Evolutionary conservation across 2,888 invertebrate species (phyloP).

Genomic region (Cotesia congregata): DNA sequence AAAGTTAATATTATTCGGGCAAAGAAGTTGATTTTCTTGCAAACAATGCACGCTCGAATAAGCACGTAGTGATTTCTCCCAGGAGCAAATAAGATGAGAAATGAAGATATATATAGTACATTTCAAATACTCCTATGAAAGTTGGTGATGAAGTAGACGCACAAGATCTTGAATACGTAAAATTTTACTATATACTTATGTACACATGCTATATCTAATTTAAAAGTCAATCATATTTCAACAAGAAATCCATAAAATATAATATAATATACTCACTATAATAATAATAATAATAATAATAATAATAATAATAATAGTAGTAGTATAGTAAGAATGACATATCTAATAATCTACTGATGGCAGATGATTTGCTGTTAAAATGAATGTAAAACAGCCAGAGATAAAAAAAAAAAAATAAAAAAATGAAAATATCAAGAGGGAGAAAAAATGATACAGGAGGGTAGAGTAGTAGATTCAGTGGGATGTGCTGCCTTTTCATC

Average conservation of each 20-base stretch:
- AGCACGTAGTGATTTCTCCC: conserved; percentile 22
- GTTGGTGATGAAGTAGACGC: conserved; percentile 36
- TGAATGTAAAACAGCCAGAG: conserved; percentile 4
- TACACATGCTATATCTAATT: conserved; percentile 9
- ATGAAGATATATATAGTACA: neutral
- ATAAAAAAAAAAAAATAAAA: neutral
- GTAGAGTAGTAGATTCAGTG: conserved; percentile 15
- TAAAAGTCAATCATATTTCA: neutral
- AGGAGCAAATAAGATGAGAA: conserved; percentile 5
- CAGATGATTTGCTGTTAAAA: conserved; percentile 2
- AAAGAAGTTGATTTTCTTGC: conserved; percentile 6
- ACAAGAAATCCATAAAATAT: conserved; percentile 8
- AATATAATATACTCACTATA: conserved; percentile 6
- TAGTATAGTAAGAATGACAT: conserved; percentile 6
- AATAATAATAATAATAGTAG: no score
- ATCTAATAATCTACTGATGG: conserved; percentile 7
- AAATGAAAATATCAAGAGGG: neutral
- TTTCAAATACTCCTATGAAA: conserved; percentile 17
- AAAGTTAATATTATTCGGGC: neutral
- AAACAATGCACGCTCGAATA: conserved; percentile 20
- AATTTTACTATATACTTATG: conserved; percentile 10
- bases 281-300: neutral
- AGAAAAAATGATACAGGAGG: neutral
- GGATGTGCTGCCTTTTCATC: conserved; percentile 6
- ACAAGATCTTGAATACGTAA: conserved; percentile 28